Percentiles rank a stretch among this genome's conserved stretches.
These are phyloP conservation scores for Melanocharis versteri DNA, from an alignment of 2,113 vertebrate species.

Conservation along the genomic window DNA sequence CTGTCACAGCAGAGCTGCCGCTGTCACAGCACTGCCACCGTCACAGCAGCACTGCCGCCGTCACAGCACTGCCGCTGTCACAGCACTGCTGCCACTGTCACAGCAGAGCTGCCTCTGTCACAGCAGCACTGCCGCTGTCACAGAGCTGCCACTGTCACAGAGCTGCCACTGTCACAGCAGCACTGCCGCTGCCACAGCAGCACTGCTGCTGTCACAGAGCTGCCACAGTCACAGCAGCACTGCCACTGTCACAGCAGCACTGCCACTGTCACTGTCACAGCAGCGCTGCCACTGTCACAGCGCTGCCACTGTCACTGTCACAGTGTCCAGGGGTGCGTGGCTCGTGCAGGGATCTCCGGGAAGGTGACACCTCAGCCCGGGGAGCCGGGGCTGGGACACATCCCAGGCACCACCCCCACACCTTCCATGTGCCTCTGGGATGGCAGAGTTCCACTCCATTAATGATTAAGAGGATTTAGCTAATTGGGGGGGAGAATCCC, in stretches of 20 bases:
- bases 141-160: background rate
- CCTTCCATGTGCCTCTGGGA: rapidly evolving
- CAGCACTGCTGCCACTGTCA: too few relatives aligned
- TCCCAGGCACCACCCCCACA: rapidly evolving
- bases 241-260: background rate
- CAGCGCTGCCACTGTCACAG: background rate
- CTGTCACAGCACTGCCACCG: background rate
- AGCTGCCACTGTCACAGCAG: too few relatives aligned
- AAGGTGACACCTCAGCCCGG: background rate
- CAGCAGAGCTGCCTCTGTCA: too few relatives aligned
- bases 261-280: background rate
- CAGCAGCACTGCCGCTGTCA: background rate
- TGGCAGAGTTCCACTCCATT: rapidly evolving
- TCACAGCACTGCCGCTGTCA: background rate
- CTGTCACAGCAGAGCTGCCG: background rate
- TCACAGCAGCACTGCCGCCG: background rate
- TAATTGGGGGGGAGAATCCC: rapidly evolving
- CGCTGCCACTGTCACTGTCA: rapidly evolving
- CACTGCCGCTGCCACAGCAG: too few relatives aligned
- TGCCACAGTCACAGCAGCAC: background rate
- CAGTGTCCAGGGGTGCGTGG: rapidly evolving
- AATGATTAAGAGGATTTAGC: rapidly evolving
- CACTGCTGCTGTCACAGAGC: background rate
- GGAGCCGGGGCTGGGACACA: rapidly evolving
- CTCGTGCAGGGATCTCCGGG: background rate